phyloP scores from a whole-genome alignment of 92 coral and sea anemone genomes.

The Pocillopora grandis region DNA sequence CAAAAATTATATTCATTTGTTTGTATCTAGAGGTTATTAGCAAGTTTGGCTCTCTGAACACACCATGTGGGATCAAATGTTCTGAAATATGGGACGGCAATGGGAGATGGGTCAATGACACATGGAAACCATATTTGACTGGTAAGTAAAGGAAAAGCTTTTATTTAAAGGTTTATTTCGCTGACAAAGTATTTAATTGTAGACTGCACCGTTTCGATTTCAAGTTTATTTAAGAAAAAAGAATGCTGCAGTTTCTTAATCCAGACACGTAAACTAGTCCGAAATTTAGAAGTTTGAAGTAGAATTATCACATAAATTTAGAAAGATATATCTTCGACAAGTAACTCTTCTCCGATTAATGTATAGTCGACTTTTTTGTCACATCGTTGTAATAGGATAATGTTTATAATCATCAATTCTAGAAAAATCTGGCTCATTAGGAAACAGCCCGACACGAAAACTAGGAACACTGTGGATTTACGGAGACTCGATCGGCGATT shows the following conservation, averaged over 20 bases:
- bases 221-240: no score
- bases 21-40: slow-evolving; percentile 26
- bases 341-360: no score
- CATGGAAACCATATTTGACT: slow-evolving; percentile 59
- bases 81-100: slow-evolving; percentile 66
- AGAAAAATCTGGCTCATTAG: slow-evolving; percentile 4
- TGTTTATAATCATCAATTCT: background rate
- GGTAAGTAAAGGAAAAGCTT: slow-evolving; percentile 30
- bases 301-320: no score
- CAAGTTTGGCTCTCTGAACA: slow-evolving; percentile 40
- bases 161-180: background rate
- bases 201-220: no score
- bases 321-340: no score
- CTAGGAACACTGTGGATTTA: slow-evolving; percentile 73
- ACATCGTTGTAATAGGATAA: background rate
- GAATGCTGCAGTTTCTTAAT: no score
- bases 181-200: no score
- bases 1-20: background rate
- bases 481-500: slow-evolving; percentile 82
- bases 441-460: background rate
- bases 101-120: slow-evolving; percentile 63
- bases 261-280: no score
- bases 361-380: no score
- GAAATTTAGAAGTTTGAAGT: no score
- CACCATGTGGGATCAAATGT: slow-evolving; percentile 62